phyloP scores from a whole-genome alignment of 2,113 vertebrate genomes.

The Chitala chitala region DNA sequence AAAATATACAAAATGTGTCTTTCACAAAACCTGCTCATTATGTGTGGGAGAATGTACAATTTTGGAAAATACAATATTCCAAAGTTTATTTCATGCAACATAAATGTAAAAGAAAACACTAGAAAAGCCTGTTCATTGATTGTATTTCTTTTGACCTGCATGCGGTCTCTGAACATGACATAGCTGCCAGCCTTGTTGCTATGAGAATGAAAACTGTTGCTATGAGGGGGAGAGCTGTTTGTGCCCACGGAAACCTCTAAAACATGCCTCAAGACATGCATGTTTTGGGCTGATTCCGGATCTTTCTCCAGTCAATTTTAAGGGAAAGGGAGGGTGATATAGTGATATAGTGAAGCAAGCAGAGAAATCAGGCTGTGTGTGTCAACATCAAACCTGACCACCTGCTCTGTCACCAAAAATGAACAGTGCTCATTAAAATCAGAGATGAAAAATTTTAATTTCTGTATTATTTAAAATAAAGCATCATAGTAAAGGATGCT shows the following conservation, averaged over 20 bases:
- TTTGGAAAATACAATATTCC: neutral
- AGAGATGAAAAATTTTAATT: neutral
- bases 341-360: constrained; percentile 7
- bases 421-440: constrained; percentile 17
- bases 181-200: constrained; percentile 11
- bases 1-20: neutral
- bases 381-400: neutral
- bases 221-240: constrained; percentile 19
- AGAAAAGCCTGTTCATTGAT: neutral
- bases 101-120: neutral
- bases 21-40: too few relatives aligned
- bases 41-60: neutral
- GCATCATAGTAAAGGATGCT: neutral
- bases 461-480: constrained; percentile 1
- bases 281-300: neutral
- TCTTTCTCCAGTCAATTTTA: neutral
- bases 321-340: neutral
- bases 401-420: neutral
- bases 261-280: neutral
- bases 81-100: too few relatives aligned
- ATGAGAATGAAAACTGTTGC: constrained; percentile 10
- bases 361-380: neutral
- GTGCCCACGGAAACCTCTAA: neutral
- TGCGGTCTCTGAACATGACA: neutral
- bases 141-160: neutral